phyloP scores from a whole-genome alignment of 2,888 invertebrate genomes.

The Nomada goodeniana region DNA sequence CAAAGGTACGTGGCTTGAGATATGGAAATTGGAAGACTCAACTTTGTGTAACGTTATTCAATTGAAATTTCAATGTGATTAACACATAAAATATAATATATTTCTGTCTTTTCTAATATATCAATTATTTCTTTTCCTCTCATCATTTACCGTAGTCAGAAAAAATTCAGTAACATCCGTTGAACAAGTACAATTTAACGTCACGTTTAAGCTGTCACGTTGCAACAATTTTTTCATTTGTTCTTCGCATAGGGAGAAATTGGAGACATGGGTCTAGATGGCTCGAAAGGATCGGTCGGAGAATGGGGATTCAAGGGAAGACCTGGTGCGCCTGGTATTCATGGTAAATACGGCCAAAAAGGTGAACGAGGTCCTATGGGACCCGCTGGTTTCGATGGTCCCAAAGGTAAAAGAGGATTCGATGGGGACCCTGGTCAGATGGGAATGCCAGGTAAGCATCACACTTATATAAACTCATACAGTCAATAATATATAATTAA shows the following conservation, averaged over 20 bases:
- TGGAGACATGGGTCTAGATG: constrained; percentile 84
- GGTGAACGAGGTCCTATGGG: constrained; percentile 85
- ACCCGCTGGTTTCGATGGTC: constrained; percentile 82
- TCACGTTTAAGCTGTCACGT: constrained; percentile 4
- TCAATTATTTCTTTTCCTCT: too few species aligned
- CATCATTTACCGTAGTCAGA: too few species aligned
- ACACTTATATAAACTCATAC: not conserved
- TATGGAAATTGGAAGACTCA: too few species aligned
- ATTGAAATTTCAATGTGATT: too few species aligned
- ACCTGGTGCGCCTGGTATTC: constrained; percentile 75
- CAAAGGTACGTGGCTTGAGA: constrained; percentile 75
- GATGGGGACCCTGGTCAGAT: constrained; percentile 85
- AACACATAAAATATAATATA: too few species aligned
- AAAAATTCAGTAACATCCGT: too few species aligned
- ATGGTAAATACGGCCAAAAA: constrained; percentile 85
- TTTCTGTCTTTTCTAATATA: too few species aligned
- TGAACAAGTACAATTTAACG: not conserved
- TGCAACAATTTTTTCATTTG: not conserved
- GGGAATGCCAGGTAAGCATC: constrained; percentile 85
- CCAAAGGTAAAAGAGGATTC: constrained; percentile 82
- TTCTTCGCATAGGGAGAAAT: constrained; percentile 76
- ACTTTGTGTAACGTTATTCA: too few species aligned
- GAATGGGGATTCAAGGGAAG: constrained; percentile 83
- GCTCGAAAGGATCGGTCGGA: constrained; percentile 88
- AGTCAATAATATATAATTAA: not conserved